Evolutionary conservation across 2,888 invertebrate genomes (phyloP).

Genomic region (Hypena proboscidalis): DNA sequence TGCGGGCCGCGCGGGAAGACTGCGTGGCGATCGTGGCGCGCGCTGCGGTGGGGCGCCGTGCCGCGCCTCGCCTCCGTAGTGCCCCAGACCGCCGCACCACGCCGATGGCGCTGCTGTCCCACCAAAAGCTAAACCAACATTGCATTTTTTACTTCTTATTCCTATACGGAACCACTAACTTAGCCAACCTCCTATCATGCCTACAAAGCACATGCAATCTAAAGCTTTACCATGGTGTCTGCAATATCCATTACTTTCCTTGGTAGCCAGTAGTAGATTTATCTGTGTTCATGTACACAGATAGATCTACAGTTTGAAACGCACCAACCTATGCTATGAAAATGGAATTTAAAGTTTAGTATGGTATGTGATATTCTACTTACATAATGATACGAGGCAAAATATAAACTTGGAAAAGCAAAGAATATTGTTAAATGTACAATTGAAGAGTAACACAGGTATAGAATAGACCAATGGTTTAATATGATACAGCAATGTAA

Average conservation of each 20-base stretch:
- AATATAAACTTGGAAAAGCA: too few species aligned
- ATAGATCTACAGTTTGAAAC: too few species aligned
- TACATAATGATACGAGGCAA: too few species aligned
- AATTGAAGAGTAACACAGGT: too few species aligned
- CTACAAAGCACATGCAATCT: slow-evolving; percentile 1
- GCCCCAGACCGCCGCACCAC: slow-evolving; percentile 52
- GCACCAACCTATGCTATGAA: too few species aligned
- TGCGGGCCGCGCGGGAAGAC: slow-evolving; percentile 84
- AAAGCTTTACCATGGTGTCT: neutral
- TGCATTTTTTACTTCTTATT: slow-evolving; percentile 24
- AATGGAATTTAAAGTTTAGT: too few species aligned
- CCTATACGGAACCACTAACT: slow-evolving; percentile 20
- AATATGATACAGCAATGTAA: too few species aligned
- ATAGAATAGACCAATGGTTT: too few species aligned
- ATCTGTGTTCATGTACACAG: too few species aligned
- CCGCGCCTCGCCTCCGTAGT: slow-evolving; percentile 54
- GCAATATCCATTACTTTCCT: neutral
- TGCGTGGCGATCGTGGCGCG: slow-evolving; percentile 79
- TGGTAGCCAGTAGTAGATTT: too few species aligned
- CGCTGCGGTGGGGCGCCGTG: slow-evolving; percentile 67
- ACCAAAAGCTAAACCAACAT: slow-evolving; percentile 32
- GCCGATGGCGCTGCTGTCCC: slow-evolving; percentile 62
- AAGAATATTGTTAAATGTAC: too few species aligned
- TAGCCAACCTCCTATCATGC: slow-evolving; percentile 7
- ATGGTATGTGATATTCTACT: too few species aligned